phyloP scores from a whole-genome alignment of 1,140 invertebrate species.

The Achroia grisella region DNA sequence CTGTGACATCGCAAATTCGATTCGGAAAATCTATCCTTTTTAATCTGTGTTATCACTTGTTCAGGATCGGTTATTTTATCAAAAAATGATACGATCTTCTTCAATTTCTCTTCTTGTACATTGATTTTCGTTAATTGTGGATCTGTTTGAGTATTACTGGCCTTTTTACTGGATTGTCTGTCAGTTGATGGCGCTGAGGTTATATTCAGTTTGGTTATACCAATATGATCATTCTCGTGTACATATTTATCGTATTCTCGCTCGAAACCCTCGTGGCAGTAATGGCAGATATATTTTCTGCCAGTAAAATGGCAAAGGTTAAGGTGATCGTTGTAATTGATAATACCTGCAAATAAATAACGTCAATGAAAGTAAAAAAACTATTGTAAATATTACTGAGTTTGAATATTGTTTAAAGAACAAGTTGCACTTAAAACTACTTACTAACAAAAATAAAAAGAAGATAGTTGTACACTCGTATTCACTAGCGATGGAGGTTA shows the following conservation, averaged over 20 bases:
- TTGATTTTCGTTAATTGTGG: slow-evolving; percentile 30
- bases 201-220: slow-evolving; percentile 31
- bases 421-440: too few species aligned
- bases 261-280: slow-evolving; percentile 58
- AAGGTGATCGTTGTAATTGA: slow-evolving; percentile 65
- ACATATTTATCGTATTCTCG: slow-evolving; percentile 32
- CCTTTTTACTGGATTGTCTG: slow-evolving; percentile 22
- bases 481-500: too few species aligned
- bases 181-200: slow-evolving; percentile 11
- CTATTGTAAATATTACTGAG: too few species aligned
- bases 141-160: slow-evolving; percentile 48
- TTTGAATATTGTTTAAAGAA: too few species aligned
- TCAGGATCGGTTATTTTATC: slow-evolving; percentile 48
- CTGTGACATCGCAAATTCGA: slow-evolving; percentile 15
- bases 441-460: too few species aligned
- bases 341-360: slow-evolving; percentile 41
- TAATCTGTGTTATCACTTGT: slow-evolving; percentile 33
- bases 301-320: slow-evolving; percentile 56
- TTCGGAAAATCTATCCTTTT: slow-evolving; percentile 33
- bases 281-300: slow-evolving; percentile 44
- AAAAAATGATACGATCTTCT: slow-evolving; percentile 60
- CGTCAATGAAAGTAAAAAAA: too few species aligned
- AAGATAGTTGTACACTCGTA: too few species aligned
- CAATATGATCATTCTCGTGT: slow-evolving; percentile 61
- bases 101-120: slow-evolving; percentile 49